A percentile compares a stretch with the other conserved stretches of the same genome.
These are phyloP conservation scores for Dendrocincla tyrannina DNA, from an alignment of 2,797 vertebrate species.

Conservation along the genomic window DNA sequence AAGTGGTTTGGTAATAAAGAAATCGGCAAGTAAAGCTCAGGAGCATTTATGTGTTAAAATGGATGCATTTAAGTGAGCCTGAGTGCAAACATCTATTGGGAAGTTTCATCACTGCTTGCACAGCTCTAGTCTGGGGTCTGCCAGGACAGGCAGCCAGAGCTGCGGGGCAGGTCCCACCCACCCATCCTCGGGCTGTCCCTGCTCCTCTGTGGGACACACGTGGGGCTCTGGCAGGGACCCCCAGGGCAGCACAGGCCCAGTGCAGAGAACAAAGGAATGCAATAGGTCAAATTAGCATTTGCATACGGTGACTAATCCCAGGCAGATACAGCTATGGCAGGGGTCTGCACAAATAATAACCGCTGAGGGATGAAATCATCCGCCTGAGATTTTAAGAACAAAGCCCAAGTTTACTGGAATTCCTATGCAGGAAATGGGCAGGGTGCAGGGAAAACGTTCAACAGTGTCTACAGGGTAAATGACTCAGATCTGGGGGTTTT, in stretches of 20 bases:
- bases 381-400: constrained; percentile 23
- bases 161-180: neutral
- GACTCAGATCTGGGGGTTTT: accelerated
- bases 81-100: neutral
- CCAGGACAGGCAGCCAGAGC: neutral
- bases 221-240: neutral
- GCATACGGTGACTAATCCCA: neutral
- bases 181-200: neutral
- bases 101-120: neutral
- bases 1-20: neutral
- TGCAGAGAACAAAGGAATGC: neutral
- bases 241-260: neutral
- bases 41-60: neutral
- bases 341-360: constrained; percentile 30
- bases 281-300: constrained; percentile 20
- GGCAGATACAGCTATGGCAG: neutral
- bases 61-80: neutral
- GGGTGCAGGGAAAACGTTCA: neutral
- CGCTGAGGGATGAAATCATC: constrained; percentile 6
- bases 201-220: neutral
- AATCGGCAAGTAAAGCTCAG: neutral
- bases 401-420: constrained; percentile 9
- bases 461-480: neutral
- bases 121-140: neutral
- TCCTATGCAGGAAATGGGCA: neutral